Evolutionary conservation across 2,113 vertebrate genomes (phyloP), one percentile per base, ranked within the genome.

Genomic region (Noturus placidus): DNA sequence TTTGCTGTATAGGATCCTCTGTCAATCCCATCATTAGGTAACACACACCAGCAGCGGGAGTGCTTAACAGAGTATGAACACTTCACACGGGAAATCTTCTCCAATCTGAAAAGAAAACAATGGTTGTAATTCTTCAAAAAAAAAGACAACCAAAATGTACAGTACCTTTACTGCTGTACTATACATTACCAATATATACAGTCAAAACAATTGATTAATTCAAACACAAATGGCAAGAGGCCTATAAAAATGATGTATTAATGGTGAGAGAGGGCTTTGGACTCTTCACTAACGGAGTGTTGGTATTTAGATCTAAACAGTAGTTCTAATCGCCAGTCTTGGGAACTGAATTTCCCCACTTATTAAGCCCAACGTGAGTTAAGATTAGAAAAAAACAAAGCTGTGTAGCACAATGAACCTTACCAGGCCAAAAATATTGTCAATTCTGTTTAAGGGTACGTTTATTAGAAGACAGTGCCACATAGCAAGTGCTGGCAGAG

Each of bases 41-140:
- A 82, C 38, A 92, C 91, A 46, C 95, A 96, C 94, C 94, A 95
- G 42, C 92, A 96, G 30, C 91, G 93, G 0, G 91, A 89, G 19
- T 14, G 69, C 5, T 13, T 35, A 9, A 38, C 2, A 0, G 93
- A 95, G 92, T 92, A 95, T 0, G 92, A 92, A 87, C 95, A 96
- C 17, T 7, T 17, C 0, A 54, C 19, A 1, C 0, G 88, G 1
- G 14, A 38, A 82, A 91, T 89, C 5, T 38, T 46, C 4, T 1
- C 87, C 88, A 80, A 54, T 67, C 86, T 88, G 25, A 25, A 30
- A 14, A 85, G 19, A 19, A 33, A 46, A 9, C 9, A 76, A 22
- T 13, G 1, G 0, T 10, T 77, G 4, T 15, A 17, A 78, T 20
- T 19, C 52, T 54, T 54, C 8, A 33, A 46, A 52, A 46, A 46